These are phyloP conservation scores for Napeogenes sylphis DNA, from an alignment of 2,888 invertebrate species.

Conservation along the genomic window DNA sequence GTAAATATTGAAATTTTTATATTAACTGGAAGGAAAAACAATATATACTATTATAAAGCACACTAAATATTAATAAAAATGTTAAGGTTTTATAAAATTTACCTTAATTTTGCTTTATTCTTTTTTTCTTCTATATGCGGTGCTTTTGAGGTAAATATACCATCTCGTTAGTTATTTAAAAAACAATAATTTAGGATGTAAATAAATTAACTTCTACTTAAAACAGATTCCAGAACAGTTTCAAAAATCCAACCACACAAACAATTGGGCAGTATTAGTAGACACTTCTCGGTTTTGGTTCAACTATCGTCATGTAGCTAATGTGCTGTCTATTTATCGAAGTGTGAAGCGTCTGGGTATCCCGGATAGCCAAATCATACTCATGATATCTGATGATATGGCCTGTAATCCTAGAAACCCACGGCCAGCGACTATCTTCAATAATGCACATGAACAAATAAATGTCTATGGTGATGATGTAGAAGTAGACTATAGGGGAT, in stretches of 20 bases:
- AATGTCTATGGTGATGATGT: constrained; percentile 99
- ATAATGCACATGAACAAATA: constrained; percentile 97
- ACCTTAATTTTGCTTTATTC: neutral
- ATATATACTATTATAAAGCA: neutral
- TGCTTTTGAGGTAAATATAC: constrained; percentile 19
- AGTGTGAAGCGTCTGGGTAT: constrained; percentile 99
- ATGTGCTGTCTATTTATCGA: constrained; percentile 97
- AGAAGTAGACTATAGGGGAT: constrained; percentile 98
- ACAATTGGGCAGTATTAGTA: constrained; percentile 99
- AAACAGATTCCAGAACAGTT: constrained; percentile 74
- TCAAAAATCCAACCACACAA: constrained; percentile 88
- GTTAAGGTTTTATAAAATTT: neutral
- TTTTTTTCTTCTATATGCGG: constrained; percentile 1
- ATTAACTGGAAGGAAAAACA: too few relatives aligned
- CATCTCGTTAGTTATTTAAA: neutral
- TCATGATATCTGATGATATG: constrained; percentile 99
- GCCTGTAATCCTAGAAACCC: constrained; percentile 99
- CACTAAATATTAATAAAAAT: neutral
- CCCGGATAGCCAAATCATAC: constrained; percentile 98
- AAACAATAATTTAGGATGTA: neutral
- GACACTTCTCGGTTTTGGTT: constrained; percentile 99
- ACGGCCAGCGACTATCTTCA: constrained; percentile 97
- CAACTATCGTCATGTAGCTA: constrained; percentile 99
- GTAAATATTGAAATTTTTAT: too few relatives aligned
- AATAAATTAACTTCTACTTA: constrained; percentile 16